Conservation (phyloP, 1,140 invertebrate species). For the Trichonephila clavipes region DNA sequence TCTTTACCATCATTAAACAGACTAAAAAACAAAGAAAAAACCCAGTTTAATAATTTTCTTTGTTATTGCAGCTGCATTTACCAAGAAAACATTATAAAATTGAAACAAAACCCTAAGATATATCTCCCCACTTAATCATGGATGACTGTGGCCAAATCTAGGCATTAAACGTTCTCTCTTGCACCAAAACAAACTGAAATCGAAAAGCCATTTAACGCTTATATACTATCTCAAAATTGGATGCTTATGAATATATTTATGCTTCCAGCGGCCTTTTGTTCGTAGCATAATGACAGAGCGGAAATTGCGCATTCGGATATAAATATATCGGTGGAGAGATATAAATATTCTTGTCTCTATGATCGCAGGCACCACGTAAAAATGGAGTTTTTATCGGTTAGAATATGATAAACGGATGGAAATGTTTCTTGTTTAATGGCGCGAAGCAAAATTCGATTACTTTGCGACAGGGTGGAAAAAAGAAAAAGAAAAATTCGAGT, state of each 20-base stretch:
- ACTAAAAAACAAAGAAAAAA: too few relatives aligned
- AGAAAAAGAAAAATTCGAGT: not conserved
- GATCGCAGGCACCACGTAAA: constrained; percentile 19
- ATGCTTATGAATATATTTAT: constrained; percentile 55
- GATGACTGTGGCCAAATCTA: not conserved
- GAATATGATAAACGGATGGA: constrained; percentile 41
- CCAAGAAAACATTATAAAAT: not conserved
- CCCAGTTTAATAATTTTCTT: not conserved
- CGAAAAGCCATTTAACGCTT: constrained; percentile 59
- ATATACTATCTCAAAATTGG: constrained; percentile 29
- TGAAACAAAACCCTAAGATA: not conserved
- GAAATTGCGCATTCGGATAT: constrained; percentile 20
- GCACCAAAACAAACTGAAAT: not conserved
- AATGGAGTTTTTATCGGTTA: constrained; percentile 49
- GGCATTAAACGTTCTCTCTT: not conserved
- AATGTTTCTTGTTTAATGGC: constrained; percentile 62
- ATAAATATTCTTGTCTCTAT: constrained; percentile 27
- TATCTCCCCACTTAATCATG: constrained; percentile 8
- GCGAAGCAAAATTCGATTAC: constrained; percentile 51
- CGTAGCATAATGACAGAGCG: not conserved
- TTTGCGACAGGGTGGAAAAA: not conserved
- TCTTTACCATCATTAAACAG: too few relatives aligned
- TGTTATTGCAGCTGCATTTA: not conserved
- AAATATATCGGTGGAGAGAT: constrained; percentile 12
- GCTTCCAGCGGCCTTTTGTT: constrained; percentile 34